These are phyloP conservation scores for Aptenodytes forsteri DNA, from an alignment of 2,113 vertebrate genomes.

Conservation along the genomic window DNA sequence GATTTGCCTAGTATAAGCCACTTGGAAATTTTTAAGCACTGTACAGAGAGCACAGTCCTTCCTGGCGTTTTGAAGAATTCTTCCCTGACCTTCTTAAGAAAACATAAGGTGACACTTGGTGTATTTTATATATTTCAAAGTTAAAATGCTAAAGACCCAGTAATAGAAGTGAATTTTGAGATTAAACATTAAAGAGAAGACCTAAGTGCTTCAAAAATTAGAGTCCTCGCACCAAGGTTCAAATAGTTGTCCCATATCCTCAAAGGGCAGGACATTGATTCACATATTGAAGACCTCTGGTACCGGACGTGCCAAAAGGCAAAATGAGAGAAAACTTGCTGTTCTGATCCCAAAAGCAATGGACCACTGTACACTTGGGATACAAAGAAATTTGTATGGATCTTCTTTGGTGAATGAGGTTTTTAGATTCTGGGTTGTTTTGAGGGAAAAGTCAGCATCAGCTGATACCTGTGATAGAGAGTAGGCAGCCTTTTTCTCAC, in stretches of 20 bases:
- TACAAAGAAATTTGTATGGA: not conserved
- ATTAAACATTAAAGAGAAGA: not conserved
- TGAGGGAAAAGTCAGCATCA: not conserved
- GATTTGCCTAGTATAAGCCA: not conserved
- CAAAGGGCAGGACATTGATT: not conserved
- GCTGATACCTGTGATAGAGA: not conserved
- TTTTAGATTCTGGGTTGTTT: not conserved
- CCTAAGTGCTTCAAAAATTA: not conserved
- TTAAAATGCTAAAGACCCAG: not conserved
- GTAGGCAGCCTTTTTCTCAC: conserved; percentile 14
- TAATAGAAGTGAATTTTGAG: not conserved
- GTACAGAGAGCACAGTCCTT: not conserved
- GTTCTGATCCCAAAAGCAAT: not conserved
- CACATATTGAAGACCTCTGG: not conserved
- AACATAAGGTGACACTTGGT: not conserved
- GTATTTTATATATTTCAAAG: not conserved
- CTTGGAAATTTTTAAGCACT: not conserved
- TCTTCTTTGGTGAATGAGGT: not conserved
- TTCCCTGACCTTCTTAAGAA: not conserved
- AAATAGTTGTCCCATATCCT: not conserved
- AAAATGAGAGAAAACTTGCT: not conserved
- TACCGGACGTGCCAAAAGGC: not conserved
- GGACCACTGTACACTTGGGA: not conserved
- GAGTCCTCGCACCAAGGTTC: not conserved
- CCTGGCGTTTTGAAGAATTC: not conserved